Evolutionary conservation across 1,140 invertebrate species (phyloP), one percentile per base, ranked within the genome.

Genomic region (Anagrus nilaparvatae): DNA sequence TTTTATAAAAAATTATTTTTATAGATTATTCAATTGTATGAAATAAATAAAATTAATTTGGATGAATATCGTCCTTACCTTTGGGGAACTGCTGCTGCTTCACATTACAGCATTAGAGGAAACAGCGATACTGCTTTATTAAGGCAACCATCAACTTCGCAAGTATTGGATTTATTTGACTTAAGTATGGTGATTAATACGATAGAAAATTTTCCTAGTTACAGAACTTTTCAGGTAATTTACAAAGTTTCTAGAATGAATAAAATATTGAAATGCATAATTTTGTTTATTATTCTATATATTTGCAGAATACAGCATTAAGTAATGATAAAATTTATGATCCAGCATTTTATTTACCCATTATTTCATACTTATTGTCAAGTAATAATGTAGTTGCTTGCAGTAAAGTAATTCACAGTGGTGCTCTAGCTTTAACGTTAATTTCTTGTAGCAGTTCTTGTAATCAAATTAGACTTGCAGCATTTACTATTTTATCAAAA

Each of bases 1-100:
- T 25, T 38, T 24, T 21, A 20, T 7, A 35, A n/a, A n/a, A n/a
- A 44, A 38, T 16, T 25, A 39, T 43, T 40, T 40, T 44, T 39
- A 39, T 27, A 71, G 65, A 63, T 83, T 48, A 54, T 84, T 23
- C 65, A 73, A 19, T 67, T 72, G 45, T 83, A 82, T 51, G 81
- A 84, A 58, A 59, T 54, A 23, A 67, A 71, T 35, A 69, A 70
- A 12, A 62, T 76, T 25, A 74, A 73, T 43, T 67, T 84, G 10
- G 67, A 73, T 31, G 69, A 79, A 61, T 87, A 76, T 51, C 78
- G 78, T 46, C 86, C 86, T 10, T 88, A 81, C 52, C 64, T 89
- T 1, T 89, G 82, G 78, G 84, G 87, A 5, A 75, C 76, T 54
- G 75, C 78, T 12, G 86, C 84, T 0, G 76, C 81, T 9, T 76